A percentile compares a stretch with the other conserved stretches of the same genome.
phyloP scores from a whole-genome alignment of 2,113 vertebrate genomes.

The Urocynchramus pylzowi region DNA sequence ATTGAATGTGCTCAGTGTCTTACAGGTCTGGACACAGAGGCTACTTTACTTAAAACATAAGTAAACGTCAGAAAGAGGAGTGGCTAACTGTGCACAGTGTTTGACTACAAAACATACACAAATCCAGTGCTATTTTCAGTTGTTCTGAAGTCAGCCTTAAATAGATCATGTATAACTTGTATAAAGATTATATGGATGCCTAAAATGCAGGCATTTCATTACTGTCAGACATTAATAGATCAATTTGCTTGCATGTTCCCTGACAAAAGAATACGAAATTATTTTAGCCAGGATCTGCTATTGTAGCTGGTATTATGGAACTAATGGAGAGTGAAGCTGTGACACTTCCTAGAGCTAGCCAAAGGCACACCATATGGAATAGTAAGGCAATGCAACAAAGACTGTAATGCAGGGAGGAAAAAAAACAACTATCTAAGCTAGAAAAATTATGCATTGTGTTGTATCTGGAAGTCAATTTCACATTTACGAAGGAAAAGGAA shows the following conservation, averaged over 20 bases:
- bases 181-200: background rate
- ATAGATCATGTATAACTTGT: accelerated
- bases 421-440: background rate
- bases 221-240: background rate
- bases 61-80: background rate
- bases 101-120: background rate
- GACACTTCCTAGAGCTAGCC: slow-evolving; percentile 3
- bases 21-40: background rate
- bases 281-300: background rate
- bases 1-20: background rate
- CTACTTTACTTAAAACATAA: background rate
- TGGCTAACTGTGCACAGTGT: background rate
- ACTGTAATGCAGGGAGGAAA: background rate
- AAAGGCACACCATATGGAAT: slow-evolving; percentile 19
- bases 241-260: background rate
- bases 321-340: background rate
- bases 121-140: background rate
- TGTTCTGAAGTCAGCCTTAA: background rate
- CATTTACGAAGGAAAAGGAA: background rate
- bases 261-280: background rate
- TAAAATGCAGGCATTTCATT: background rate
- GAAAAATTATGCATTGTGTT: background rate
- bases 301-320: background rate
- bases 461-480: background rate
- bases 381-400: background rate